Conservation (phyloP, 1,140 invertebrate species). For the Drosophila malerkotliana region DNA sequence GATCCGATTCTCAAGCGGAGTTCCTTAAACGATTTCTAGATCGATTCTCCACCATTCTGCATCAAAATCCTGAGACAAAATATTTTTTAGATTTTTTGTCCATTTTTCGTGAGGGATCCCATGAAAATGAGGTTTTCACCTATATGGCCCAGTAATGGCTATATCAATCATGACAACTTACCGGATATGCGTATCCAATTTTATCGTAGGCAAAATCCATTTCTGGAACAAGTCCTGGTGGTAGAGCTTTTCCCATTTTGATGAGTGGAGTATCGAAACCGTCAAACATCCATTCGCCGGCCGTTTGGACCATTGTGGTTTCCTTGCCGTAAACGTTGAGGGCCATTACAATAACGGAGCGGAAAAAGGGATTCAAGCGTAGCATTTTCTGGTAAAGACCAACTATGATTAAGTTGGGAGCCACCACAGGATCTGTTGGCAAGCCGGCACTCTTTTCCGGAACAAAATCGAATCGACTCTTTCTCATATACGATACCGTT, state of each 20-base stretch:
- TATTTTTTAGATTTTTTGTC: no score
- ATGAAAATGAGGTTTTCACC: no score
- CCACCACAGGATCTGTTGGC: slow-evolving; percentile 89
- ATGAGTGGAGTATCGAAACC: slow-evolving; percentile 90
- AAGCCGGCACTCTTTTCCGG: slow-evolving; percentile 88
- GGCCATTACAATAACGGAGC: slow-evolving; percentile 85
- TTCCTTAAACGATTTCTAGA: no score
- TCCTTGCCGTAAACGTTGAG: slow-evolving; percentile 84
- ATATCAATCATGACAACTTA: slow-evolving; percentile 81
- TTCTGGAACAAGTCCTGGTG: slow-evolving; percentile 65
- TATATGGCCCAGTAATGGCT: no score
- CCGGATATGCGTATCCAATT: slow-evolving; percentile 92
- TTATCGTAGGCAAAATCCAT: slow-evolving; percentile 87
- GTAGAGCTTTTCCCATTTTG: slow-evolving; percentile 86
- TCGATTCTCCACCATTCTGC: no score
- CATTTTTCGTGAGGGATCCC: no score
- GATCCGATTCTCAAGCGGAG: no score
- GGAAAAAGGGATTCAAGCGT: slow-evolving; percentile 85
- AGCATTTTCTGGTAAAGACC: slow-evolving; percentile 48
- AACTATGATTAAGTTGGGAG: slow-evolving; percentile 91
- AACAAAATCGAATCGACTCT: slow-evolving; percentile 88
- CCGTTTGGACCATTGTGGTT: slow-evolving; percentile 87
- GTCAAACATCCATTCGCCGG: slow-evolving; percentile 89
- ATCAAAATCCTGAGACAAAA: no score
- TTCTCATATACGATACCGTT: slow-evolving; percentile 92